phyloP scores from a whole-genome alignment of 2,797 vertebrate species.

The Naso thynnoides region DNA sequence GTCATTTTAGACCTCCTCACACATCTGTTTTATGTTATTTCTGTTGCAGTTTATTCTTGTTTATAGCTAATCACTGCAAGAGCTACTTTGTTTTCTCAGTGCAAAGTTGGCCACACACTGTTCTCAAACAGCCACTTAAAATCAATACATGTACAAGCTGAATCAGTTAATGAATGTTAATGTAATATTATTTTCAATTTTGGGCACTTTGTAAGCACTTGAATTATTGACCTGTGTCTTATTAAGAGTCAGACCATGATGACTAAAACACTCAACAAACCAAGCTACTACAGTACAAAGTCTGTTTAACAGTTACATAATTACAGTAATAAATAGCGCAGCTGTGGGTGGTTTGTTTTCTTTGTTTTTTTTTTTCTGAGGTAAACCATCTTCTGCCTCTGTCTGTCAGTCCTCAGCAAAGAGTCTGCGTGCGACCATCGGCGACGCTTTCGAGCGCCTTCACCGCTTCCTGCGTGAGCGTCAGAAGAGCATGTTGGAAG shows the following conservation, averaged over 20 bases:
- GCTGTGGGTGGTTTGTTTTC: neutral
- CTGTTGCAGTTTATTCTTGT: neutral
- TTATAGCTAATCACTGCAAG: slow-evolving; percentile 22
- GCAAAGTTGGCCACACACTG: slow-evolving; percentile 1
- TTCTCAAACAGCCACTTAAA: slow-evolving; percentile 40
- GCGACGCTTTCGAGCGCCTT: slow-evolving; percentile 93
- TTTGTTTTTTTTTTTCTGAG: neutral
- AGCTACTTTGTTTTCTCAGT: slow-evolving; percentile 16
- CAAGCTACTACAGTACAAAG: slow-evolving; percentile 1
- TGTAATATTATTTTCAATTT: slow-evolving; percentile 57
- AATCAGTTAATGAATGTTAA: slow-evolving; percentile 60
- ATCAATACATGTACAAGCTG: slow-evolving; percentile 46
- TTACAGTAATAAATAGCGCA: neutral
- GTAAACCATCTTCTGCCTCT: neutral
- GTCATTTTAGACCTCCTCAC: slow-evolving; percentile 4
- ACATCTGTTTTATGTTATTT: slow-evolving; percentile 33
- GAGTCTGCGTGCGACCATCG: slow-evolving; percentile 92
- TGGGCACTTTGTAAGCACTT: slow-evolving; percentile 36
- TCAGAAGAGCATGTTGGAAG: slow-evolving; percentile 98
- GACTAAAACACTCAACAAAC: slow-evolving; percentile 41
- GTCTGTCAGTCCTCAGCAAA: slow-evolving; percentile 92
- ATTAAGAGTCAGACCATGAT: slow-evolving; percentile 42
- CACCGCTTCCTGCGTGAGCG: slow-evolving; percentile 95
- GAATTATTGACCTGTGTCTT: slow-evolving; percentile 53
- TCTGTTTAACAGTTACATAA: slow-evolving; percentile 13